These are phyloP conservation scores for Drosophila heteroneura DNA, from an alignment of 2,888 invertebrate genomes.

Conservation along the genomic window DNA sequence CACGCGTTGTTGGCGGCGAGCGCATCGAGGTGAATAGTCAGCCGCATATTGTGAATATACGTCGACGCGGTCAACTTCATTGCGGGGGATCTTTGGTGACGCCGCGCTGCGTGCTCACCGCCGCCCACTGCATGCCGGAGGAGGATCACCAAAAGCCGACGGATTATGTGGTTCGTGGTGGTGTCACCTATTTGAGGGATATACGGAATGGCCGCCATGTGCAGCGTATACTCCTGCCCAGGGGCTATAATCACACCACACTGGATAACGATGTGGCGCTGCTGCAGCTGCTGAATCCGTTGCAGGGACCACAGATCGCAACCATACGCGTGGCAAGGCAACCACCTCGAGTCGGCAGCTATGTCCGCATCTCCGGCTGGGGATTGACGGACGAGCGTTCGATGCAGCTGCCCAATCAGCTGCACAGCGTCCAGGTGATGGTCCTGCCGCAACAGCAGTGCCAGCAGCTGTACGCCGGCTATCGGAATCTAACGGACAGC, in stretches of 20 bases:
- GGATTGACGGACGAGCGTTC: constrained; percentile 67
- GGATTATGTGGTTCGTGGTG: constrained; percentile 74
- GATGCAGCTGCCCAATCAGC: constrained; percentile 62
- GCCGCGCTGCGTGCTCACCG: constrained; percentile 78
- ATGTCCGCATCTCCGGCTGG: constrained; percentile 77
- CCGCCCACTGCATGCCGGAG: constrained; percentile 77
- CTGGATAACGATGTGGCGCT: constrained; percentile 79
- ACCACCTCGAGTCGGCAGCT: constrained; percentile 48
- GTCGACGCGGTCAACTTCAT: constrained; percentile 65
- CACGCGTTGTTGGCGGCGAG: constrained; percentile 80
- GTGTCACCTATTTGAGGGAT: constrained; percentile 70
- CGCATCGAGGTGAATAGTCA: constrained; percentile 53
- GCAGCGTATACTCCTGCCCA: constrained; percentile 56
- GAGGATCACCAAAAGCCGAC: constrained; percentile 24
- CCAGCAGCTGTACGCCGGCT: constrained; percentile 57
- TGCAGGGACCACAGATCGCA: constrained; percentile 51
- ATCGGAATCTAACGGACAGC: constrained; percentile 65
- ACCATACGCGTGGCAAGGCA: constrained; percentile 56
- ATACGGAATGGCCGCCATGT: constrained; percentile 59
- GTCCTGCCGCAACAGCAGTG: constrained; percentile 63
- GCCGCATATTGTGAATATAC: constrained; percentile 79
- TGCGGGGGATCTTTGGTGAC: constrained; percentile 82
- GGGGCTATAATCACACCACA: constrained; percentile 55
- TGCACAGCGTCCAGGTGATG: constrained; percentile 71
- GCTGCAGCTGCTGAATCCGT: constrained; percentile 60